Evolutionary conservation across 2,888 invertebrate species (phyloP), one percentile per base, ranked within the genome.

Genomic region (Drosophila differens): DNA sequence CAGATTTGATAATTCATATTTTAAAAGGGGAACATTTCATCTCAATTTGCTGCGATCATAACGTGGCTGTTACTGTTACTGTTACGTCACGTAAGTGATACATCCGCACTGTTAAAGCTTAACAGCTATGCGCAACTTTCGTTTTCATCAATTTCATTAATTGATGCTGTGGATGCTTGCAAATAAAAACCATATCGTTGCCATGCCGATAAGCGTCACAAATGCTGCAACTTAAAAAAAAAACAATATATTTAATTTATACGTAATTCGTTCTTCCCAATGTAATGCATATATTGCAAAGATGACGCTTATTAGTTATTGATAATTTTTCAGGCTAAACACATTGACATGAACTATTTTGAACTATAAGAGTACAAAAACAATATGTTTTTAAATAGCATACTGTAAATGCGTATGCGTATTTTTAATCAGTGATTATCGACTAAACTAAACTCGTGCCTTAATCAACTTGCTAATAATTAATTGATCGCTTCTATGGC

Each of bases 291-390:
- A 33, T 10, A 54, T 59, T 62, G 22, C 49, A 7, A 22, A 22
- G 22, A 22, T 22, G 14, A 22, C 35, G n/a, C 57, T 30, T n/a
- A 55, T 62, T 80, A 75, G 71, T 74, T 51, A 69, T 82, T 79
- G 82, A 51, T 37, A 66, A 63, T 67, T 81, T 81, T 78, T 63
- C 35, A 49, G 62, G 25, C 35, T 67, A 55, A 57, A 57, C 59
- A 7, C 47, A 47, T 4, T 47, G 47, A 2, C 22, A 16, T 47
- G 16, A 47, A 22, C 22, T 16, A 47, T 22, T 44, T 22, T 6
- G 6, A 47, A 22, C 16, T n/a, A 28, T 35, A 14, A 28, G 37
- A 28, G 16, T 19, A n/a, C 7, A 37, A 7, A 19, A 55, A 28
- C 7, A 28, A 19, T n/a, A 25, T 30, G 12, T 14, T 59, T 14